Evolutionary conservation across 2,797 vertebrate species (phyloP), one percentile per base, ranked within the genome.

Genomic region (Cynopterus sphinx): DNA sequence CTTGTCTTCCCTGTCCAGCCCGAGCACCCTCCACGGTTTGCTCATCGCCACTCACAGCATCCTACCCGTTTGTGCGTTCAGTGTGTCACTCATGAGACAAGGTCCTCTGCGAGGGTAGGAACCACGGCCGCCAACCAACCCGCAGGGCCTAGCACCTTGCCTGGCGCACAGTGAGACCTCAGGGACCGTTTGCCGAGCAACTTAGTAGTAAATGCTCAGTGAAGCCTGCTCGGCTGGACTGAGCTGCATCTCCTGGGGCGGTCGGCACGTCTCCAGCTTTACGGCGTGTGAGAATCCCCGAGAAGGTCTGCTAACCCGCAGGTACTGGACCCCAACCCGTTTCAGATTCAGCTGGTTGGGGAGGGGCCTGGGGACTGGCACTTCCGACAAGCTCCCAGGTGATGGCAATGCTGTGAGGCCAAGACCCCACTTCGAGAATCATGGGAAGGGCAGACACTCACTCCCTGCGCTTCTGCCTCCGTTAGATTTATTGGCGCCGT

Each of bases 131-230:
- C 15, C 43, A 53, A 57, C 11, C 82, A 90, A 26, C 51, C 21
- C 3, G 0, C 4, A 1, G 16, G 31, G 57, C 28, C 39, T 26
- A 33, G 33, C n/a, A 15, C 24, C 3, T 16, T 36, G 13, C 49
- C 22, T 4, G 53, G 61, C 68, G 26, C n/a, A 63, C 24, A 83
- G 12, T 10, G 6, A 53, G 67, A 13, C 51, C 74, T 59, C 51
- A 9, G 79, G 17, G 31, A 51, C 46, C 63, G 13, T 13, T 46
- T 36, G 39, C 36, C n/a, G 15, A 81, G 22, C 61, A 67, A 61
- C 41, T 49, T 9, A 31, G 17, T 33, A 68, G 59, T 33, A 71
- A 73, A 51, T 43, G 28, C n/a, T 71, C 65, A 31, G 33, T 10
- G 24, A 46, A 36, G 12, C 17, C 41, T 95, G 65, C 19, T 41